A percentile compares a stretch with the other conserved stretches of the same genome.
Conservation (phyloP, 2,113 vertebrate genomes). For the Oostethus manadensis region DNA sequence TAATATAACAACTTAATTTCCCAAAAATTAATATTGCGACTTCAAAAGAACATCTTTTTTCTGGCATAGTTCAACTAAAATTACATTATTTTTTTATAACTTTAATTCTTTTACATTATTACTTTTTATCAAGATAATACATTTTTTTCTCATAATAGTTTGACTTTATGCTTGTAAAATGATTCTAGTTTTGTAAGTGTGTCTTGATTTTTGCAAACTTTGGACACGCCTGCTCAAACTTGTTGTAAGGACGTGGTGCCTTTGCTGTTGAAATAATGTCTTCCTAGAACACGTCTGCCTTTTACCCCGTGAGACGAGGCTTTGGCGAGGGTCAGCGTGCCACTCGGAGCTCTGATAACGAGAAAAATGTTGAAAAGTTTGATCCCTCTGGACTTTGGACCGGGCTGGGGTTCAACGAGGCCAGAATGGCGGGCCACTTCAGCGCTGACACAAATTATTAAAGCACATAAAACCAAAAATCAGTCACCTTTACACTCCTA, state of each 20-base stretch:
- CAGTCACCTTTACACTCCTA: not conserved
- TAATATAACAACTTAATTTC: too few relatives aligned
- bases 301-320: not conserved
- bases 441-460: not conserved
- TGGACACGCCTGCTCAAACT: not conserved
- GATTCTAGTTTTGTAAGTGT: too few relatives aligned
- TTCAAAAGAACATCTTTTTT: too few relatives aligned
- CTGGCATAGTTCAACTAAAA: too few relatives aligned
- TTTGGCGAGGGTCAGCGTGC: conserved; percentile 25
- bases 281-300: conserved; percentile 10
- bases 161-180: too few relatives aligned
- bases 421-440: conserved; percentile 34
- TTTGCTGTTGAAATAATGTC: not conserved
- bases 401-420: conserved; percentile 47
- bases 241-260: too few relatives aligned
- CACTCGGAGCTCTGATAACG: conserved; percentile 35
- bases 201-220: too few relatives aligned
- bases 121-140: too few relatives aligned
- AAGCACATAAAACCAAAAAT: conserved; percentile 11
- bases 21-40: too few relatives aligned
- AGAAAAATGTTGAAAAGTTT: conserved; percentile 50
- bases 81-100: too few relatives aligned
- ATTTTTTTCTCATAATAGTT: too few relatives aligned
- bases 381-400: conserved; percentile 46
- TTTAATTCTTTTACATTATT: too few relatives aligned